These are phyloP conservation scores for Diachrysia chrysitis DNA, from an alignment of 2,888 invertebrate species.

Conservation along the genomic window DNA sequence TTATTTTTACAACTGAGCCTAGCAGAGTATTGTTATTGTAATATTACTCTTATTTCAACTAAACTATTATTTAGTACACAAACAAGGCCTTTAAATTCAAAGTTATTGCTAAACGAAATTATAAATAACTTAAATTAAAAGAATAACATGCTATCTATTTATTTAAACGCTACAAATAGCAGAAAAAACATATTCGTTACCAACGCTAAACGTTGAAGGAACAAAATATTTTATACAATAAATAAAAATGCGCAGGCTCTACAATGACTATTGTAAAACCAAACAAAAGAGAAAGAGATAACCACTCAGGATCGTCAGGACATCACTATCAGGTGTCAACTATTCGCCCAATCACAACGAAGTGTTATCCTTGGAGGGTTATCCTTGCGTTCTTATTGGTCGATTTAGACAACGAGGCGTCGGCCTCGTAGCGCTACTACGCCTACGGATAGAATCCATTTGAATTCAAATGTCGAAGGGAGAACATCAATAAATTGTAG, in stretches of 20 bases:
- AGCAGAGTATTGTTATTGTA: too few species aligned
- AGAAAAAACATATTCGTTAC: background rate
- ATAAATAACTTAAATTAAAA: background rate
- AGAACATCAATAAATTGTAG: constrained; percentile 63
- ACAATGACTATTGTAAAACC: constrained; percentile 11
- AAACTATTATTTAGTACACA: too few species aligned
- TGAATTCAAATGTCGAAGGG: constrained; percentile 81
- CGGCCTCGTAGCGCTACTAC: constrained; percentile 78
- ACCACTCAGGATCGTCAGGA: constrained; percentile 76
- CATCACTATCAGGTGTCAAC: constrained; percentile 70
- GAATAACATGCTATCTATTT: background rate
- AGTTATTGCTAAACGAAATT: too few species aligned
- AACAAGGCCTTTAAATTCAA: too few species aligned
- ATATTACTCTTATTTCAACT: too few species aligned
- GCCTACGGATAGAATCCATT: constrained; percentile 83
- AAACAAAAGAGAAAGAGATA: constrained; percentile 72
- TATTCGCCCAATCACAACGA: constrained; percentile 73
- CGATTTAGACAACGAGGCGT: constrained; percentile 81
- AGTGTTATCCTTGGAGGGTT: constrained; percentile 81
- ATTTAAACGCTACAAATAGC: constrained; percentile 1
- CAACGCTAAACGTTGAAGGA: background rate
- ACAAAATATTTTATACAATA: constrained; percentile 5
- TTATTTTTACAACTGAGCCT: too few species aligned
- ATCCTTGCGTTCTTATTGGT: constrained; percentile 83
- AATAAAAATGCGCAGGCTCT: constrained; percentile 23